Evolutionary conservation across 2,113 vertebrate species (phyloP).

Genomic region (Apus apus): DNA sequence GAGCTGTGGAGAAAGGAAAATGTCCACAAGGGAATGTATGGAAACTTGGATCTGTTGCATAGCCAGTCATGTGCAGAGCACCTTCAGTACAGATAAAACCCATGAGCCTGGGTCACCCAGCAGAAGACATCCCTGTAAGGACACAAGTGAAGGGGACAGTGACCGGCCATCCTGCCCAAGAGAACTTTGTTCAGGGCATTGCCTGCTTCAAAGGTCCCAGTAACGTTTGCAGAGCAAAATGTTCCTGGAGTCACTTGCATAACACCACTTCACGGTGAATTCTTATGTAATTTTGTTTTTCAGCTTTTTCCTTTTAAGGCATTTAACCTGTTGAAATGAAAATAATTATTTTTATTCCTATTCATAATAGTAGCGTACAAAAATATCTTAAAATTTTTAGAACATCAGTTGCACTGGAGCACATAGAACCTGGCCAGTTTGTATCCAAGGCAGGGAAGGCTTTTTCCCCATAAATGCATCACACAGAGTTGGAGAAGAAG

Average conservation of each 20-base stretch:
- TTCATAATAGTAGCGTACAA: neutral
- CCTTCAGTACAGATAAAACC: neutral
- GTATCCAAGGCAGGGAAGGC: neutral
- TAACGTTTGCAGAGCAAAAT: neutral
- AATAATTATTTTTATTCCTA: neutral
- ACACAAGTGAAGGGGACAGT: neutral
- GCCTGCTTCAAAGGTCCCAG: neutral
- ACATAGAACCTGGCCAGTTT: neutral
- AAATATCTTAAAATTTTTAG: neutral
- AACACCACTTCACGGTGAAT: accelerated
- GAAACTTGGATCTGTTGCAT: neutral
- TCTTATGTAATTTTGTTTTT: neutral
- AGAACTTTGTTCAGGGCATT: neutral
- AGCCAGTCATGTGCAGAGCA: neutral
- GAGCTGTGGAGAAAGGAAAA: neutral
- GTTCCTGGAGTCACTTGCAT: neutral
- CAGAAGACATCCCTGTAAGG: neutral
- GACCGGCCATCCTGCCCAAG: neutral
- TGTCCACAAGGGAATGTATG: accelerated
- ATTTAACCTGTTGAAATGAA: neutral
- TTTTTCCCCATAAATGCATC: neutral
- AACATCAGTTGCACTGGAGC: neutral
- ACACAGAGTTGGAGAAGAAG: neutral
- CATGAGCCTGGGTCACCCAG: neutral
- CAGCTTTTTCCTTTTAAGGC: neutral